Evolutionary conservation across 2,797 vertebrate species (phyloP).

Genomic region (Apogon talboti): DNA sequence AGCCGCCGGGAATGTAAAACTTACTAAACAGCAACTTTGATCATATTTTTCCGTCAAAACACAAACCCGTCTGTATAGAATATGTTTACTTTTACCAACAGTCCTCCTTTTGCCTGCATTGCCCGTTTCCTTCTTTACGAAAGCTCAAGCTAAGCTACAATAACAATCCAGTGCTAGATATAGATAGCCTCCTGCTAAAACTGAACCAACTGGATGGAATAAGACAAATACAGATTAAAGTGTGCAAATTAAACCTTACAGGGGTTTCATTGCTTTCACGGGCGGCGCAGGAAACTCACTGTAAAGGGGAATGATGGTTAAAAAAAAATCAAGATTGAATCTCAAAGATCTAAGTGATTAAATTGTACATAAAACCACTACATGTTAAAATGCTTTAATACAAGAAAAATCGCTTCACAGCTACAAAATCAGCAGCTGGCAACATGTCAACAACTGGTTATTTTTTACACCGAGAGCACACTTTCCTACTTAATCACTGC

Average conservation of each 20-base stretch:
- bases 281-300: background rate
- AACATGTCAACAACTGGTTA: background rate
- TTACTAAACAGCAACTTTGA: no score
- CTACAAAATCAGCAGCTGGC: background rate
- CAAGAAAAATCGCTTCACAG: background rate
- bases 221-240: background rate
- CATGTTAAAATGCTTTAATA: background rate
- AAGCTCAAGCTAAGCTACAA: conserved; percentile 13
- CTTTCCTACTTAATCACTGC: conserved; percentile 26
- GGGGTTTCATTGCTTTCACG: background rate
- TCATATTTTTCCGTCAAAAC: no score
- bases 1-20: no score
- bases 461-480: conserved; percentile 9
- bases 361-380: background rate
- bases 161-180: background rate
- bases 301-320: no score
- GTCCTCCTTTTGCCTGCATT: background rate
- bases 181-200: conserved; percentile 1
- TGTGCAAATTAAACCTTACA: background rate
- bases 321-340: conserved; percentile 3
- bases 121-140: background rate
- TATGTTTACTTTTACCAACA: no score
- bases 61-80: background rate
- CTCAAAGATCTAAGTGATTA: conserved; percentile 8
- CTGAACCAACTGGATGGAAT: conserved; percentile 15